phyloP scores from a whole-genome alignment of 1,140 invertebrate species.

The Bombus fervidus region DNA sequence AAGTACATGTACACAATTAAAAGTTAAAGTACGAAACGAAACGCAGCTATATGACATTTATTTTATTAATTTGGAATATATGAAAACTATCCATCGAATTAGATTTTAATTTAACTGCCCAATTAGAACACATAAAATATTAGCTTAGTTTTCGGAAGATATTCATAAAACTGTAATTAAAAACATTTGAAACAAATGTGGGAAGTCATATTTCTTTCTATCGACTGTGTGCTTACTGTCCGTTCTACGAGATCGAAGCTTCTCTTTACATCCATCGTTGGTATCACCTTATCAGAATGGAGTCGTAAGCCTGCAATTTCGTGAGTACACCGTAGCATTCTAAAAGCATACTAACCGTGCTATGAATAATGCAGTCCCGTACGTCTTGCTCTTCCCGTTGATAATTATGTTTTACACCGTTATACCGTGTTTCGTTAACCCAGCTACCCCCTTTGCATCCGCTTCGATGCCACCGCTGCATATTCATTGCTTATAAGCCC shows the following conservation, averaged over 20 bases:
- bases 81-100: no score
- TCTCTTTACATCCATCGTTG: constrained; percentile 10
- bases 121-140: background rate
- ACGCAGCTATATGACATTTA: no score
- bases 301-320: constrained; percentile 76
- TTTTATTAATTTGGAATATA: no score
- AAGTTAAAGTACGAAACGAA: no score
- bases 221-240: background rate
- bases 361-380: constrained; percentile 79
- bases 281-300: constrained; percentile 63
- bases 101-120: background rate
- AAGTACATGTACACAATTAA: background rate
- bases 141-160: background rate
- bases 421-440: constrained; percentile 80
- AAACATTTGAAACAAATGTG: background rate
- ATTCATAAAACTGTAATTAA: background rate
- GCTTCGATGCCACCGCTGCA: constrained; percentile 71
- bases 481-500: constrained; percentile 76
- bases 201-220: background rate
- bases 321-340: constrained; percentile 62
- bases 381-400: constrained; percentile 76
- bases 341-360: constrained; percentile 75
- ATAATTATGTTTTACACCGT: constrained; percentile 81
- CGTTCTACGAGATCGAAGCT: constrained; percentile 9
- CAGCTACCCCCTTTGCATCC: constrained; percentile 66